phyloP scores from a whole-genome alignment of 1,140 invertebrate genomes.

The Heliothis virescens region DNA sequence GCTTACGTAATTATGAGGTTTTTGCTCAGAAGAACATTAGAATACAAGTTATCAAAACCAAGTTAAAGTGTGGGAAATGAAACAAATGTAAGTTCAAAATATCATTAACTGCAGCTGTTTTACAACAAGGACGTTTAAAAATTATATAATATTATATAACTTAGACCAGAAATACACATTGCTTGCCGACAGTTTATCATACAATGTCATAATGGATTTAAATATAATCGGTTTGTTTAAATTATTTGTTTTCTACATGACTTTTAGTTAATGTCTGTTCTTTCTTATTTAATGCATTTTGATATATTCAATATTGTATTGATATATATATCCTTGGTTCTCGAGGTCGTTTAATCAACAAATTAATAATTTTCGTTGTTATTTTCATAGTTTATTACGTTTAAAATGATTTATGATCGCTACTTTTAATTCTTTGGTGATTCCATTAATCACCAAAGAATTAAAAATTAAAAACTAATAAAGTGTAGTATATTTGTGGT shows the following conservation, averaged over 20 bases:
- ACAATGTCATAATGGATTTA: conserved; percentile 65
- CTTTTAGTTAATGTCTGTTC: conserved; percentile 62
- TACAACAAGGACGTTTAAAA: not conserved
- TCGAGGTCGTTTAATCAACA: conserved; percentile 37
- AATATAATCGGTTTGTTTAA: conserved; percentile 67
- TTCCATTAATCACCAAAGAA: too few relatives aligned
- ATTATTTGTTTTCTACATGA: conserved; percentile 72
- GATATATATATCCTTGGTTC: conserved; percentile 43
- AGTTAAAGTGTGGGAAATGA: too few relatives aligned
- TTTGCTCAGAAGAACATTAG: too few relatives aligned
- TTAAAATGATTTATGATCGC: conserved; percentile 9
- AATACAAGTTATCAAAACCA: too few relatives aligned
- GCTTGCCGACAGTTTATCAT: conserved; percentile 53
- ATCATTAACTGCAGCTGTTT: not conserved
- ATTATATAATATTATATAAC: not conserved
- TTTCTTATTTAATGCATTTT: conserved; percentile 63
- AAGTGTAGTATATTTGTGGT: conserved; percentile 25
- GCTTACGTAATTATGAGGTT: too few relatives aligned
- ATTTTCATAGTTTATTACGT: conserved; percentile 26
- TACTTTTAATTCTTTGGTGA: conserved; percentile 34
- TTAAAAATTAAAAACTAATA: conserved; percentile 23
- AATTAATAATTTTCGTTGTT: conserved; percentile 21
- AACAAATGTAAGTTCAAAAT: too few relatives aligned
- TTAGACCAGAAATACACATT: conserved; percentile 9
- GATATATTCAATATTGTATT: conserved; percentile 66